These are phyloP conservation scores for Drosophila siamana DNA, from an alignment of 2,888 invertebrate species.

Conservation along the genomic window DNA sequence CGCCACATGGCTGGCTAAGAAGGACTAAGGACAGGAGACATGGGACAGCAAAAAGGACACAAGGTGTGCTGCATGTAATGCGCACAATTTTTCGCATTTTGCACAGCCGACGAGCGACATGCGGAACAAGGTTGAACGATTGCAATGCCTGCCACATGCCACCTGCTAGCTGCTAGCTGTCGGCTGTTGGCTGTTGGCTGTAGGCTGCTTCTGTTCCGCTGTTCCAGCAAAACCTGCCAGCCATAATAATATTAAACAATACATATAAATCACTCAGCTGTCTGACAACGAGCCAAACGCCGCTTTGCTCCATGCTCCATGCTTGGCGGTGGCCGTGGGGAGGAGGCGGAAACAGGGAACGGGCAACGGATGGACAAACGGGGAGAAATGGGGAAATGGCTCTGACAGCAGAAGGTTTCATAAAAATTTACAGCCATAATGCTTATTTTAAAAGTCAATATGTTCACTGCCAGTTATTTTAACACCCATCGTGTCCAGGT, in stretches of 20 bases:
- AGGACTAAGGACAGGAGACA: constrained; percentile 42
- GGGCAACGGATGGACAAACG: background rate
- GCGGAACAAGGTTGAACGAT: constrained; percentile 54
- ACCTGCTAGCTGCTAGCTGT: constrained; percentile 22
- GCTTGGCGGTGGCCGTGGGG: too few species aligned
- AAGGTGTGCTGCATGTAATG: constrained; percentile 69
- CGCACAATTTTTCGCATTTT: constrained; percentile 80
- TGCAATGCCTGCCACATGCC: constrained; percentile 38
- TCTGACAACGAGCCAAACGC: constrained; percentile 62
- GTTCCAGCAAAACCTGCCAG: constrained; percentile 65
- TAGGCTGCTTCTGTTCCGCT: background rate
- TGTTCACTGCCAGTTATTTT: constrained; percentile 80
- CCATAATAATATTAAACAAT: constrained; percentile 80
- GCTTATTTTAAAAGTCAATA: constrained; percentile 82
- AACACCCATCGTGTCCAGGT: constrained; percentile 80
- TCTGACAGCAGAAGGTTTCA: constrained; percentile 68
- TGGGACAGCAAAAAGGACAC: too few species aligned
- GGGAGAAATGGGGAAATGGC: constrained; percentile 42
- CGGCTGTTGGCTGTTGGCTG: constrained; percentile 15
- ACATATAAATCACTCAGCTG: constrained; percentile 79
- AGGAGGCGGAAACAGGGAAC: constrained; percentile 16
- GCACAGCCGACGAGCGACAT: constrained; percentile 67
- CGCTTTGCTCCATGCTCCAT: constrained; percentile 10
- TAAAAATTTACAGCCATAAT: constrained; percentile 80
- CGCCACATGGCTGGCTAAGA: constrained; percentile 22